A percentile compares a stretch with the other conserved stretches of the same genome.
These are phyloP conservation scores for Oncorhynchus clarkii DNA, from an alignment of 2,113 vertebrate species.

Conservation along the genomic window DNA sequence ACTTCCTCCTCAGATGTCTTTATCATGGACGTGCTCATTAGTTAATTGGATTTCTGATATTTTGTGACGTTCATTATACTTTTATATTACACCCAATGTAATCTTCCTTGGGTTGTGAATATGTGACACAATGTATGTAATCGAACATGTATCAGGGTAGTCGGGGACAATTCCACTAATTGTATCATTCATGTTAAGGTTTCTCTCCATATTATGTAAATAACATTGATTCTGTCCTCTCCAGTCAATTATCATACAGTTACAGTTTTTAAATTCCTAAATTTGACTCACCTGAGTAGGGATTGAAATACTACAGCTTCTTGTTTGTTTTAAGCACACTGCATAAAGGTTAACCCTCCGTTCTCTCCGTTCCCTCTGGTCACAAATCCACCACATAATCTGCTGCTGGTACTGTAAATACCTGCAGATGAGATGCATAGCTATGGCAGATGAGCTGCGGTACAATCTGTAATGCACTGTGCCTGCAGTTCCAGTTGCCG, in stretches of 20 bases:
- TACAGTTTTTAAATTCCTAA: background rate
- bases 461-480: constrained; percentile 27
- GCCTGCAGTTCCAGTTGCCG: background rate
- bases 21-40: constrained; percentile 47
- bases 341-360: background rate
- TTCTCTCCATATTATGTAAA: background rate
- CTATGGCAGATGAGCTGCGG: background rate
- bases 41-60: constrained; percentile 67
- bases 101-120: background rate
- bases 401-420: background rate
- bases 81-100: too few species aligned
- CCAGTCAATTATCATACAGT: background rate
- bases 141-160: background rate
- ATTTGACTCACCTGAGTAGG: background rate
- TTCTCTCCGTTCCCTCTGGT: background rate
- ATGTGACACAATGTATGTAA: background rate
- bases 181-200: background rate
- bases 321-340: background rate
- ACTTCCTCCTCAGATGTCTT: constrained; percentile 39
- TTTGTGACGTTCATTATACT: background rate
- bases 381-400: background rate
- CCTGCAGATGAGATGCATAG: background rate
- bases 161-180: background rate
- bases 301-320: background rate
- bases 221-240: background rate